phyloP scores from a whole-genome alignment of 2,797 vertebrate species.

The Scolopax rusticola region DNA sequence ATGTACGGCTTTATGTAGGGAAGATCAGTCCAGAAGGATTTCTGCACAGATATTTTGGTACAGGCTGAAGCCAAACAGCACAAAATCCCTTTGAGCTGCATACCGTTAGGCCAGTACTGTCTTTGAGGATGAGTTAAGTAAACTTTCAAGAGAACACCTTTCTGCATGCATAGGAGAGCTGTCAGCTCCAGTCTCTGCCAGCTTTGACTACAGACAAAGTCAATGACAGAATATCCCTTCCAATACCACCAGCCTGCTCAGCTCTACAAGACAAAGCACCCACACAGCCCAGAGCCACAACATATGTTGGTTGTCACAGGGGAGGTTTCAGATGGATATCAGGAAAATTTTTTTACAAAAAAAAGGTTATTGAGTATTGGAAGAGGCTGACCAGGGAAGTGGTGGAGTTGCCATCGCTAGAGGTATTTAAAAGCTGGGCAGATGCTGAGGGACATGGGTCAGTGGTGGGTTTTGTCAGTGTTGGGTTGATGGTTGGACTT shows the following conservation, averaged over 20 bases:
- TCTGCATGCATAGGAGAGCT: rapidly evolving
- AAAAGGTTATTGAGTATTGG: background rate
- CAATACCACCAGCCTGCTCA: background rate
- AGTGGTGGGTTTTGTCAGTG: background rate
- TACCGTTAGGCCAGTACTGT: background rate
- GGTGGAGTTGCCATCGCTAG: background rate
- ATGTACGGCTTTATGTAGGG: too few relatives aligned
- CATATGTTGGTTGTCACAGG: too few relatives aligned
- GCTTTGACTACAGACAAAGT: background rate
- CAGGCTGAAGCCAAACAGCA: background rate
- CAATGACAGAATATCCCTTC: background rate
- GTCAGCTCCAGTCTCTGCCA: background rate
- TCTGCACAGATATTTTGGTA: background rate
- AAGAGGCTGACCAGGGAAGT: background rate
- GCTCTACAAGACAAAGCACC: background rate
- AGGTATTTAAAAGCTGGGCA: background rate
- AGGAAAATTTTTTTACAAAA: background rate
- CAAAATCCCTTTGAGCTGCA: background rate
- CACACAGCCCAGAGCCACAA: background rate
- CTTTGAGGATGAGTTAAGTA: background rate
- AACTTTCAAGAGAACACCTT: background rate
- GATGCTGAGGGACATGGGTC: background rate
- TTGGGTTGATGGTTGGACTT: background rate
- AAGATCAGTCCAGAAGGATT: background rate
- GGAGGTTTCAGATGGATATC: background rate